Evolutionary conservation across 1,140 invertebrate species (phyloP).

Genomic region (Procambarus virginalis): DNA sequence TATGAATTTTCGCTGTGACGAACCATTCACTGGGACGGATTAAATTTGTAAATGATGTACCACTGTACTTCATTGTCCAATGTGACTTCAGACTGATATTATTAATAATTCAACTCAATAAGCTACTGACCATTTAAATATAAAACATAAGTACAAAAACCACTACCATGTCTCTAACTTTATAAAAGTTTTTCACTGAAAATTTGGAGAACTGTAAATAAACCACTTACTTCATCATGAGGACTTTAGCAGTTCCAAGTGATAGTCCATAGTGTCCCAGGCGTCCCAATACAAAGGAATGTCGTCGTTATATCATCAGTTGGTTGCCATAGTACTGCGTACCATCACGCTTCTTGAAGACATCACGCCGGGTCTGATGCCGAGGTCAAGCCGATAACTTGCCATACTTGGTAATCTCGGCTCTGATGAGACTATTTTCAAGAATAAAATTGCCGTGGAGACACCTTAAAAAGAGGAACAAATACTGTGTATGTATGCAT

Average conservation of each 20-base stretch:
- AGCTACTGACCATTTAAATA: background rate
- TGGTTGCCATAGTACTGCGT: constrained; percentile 68
- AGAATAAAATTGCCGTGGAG: constrained; percentile 32
- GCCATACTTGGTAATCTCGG: constrained; percentile 47
- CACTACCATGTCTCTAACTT: background rate
- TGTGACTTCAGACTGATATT: too few relatives aligned
- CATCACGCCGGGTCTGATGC: constrained; percentile 41
- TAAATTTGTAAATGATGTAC: too few relatives aligned
- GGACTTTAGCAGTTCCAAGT: constrained; percentile 74
- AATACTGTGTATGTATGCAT: background rate
- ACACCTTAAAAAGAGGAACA: background rate
- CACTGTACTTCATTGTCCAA: too few relatives aligned
- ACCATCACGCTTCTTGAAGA: constrained; percentile 32
- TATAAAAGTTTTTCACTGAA: background rate
- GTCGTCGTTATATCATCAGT: constrained; percentile 76
- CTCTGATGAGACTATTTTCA: constrained; percentile 55
- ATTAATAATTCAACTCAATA: background rate
- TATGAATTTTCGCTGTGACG: too few relatives aligned
- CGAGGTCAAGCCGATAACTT: constrained; percentile 49
- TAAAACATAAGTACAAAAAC: background rate
- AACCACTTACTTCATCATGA: constrained; percentile 34
- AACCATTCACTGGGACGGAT: too few relatives aligned
- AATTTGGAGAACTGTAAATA: background rate
- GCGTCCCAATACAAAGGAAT: constrained; percentile 79
- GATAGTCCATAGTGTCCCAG: constrained; percentile 79